Percentiles rank a stretch among this genome's conserved stretches.
These are phyloP conservation scores for Antheraea yamamai DNA, from an alignment of 2,888 invertebrate genomes.

Conservation along the genomic window DNA sequence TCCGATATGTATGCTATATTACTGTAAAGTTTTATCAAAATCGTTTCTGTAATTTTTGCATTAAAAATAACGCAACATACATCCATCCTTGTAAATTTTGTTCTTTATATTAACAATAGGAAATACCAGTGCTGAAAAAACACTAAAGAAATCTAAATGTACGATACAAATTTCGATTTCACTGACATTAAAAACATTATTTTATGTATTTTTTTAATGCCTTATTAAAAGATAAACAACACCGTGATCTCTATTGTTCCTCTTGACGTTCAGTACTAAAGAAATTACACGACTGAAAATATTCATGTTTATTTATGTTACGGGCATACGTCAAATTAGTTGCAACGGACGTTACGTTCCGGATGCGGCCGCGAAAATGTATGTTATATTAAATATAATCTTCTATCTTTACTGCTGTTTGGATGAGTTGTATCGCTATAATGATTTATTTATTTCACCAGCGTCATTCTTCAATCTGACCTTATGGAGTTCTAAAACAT, in stretches of 20 bases:
- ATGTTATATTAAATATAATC: background rate
- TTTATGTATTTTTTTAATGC: background rate
- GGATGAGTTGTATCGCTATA: background rate
- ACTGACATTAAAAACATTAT: no score
- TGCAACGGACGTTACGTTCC: conserved; percentile 17
- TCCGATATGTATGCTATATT: no score
- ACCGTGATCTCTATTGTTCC: background rate
- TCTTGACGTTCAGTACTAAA: background rate
- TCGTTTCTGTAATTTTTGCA: no score
- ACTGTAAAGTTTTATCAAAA: no score
- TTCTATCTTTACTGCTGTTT: conserved; percentile 4
- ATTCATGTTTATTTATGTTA: conserved; percentile 20
- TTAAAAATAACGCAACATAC: no score
- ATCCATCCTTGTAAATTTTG: no score
- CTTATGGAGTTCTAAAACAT: background rate
- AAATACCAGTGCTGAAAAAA: no score
- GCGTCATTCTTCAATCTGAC: background rate
- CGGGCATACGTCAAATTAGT: conserved; percentile 11
- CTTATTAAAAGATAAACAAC: background rate
- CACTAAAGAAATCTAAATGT: no score
- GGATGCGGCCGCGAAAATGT: conserved; percentile 12
- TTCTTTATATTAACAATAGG: no score
- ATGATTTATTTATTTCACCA: background rate
- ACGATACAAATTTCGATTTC: no score
- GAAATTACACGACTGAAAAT: background rate